Conservation (phyloP, 2,888 invertebrate genomes). For the Antheraea yamamai region DNA sequence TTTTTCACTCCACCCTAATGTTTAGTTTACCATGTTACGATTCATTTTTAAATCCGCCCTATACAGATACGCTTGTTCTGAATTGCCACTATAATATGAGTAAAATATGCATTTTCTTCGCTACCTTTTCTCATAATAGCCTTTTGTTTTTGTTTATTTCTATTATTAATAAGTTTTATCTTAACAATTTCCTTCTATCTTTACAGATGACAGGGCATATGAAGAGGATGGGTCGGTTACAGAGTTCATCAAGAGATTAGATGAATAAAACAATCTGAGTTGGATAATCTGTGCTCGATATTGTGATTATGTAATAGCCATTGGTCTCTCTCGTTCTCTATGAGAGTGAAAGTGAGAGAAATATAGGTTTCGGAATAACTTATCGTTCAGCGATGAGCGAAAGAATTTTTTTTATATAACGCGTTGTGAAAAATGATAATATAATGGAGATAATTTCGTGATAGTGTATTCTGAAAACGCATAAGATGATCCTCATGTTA, state of each 20-base stretch:
- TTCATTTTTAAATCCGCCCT: background rate
- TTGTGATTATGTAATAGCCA: conserved; percentile 53
- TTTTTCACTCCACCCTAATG: too few relatives aligned
- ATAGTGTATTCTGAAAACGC: conserved; percentile 44
- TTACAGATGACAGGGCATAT: conserved; percentile 79
- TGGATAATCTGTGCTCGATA: conserved; percentile 55
- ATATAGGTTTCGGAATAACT: conserved; percentile 40
- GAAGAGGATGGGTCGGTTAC: conserved; percentile 69
- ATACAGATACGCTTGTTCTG: background rate
- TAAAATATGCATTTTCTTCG: background rate
- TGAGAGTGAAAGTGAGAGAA: conserved; percentile 44
- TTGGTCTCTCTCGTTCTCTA: conserved; percentile 46
- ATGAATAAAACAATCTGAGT: conserved; percentile 51
- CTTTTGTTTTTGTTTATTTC: background rate
- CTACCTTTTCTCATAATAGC: background rate
- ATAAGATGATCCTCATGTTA: background rate
- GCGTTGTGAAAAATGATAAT: conserved; percentile 73
- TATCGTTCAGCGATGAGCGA: conserved; percentile 57
- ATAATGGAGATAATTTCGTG: conserved; percentile 51
- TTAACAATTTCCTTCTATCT: conserved; percentile 21
- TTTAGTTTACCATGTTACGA: too few relatives aligned
- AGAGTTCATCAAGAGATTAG: conserved; percentile 70
- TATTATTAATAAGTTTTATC: background rate
- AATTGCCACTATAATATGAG: background rate
- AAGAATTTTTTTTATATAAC: conserved; percentile 68